Percentiles rank a stretch among this genome's conserved stretches.
These are phyloP conservation scores for Pteronura brasiliensis DNA, from an alignment of 2,113 vertebrate species.

Conservation along the genomic window DNA sequence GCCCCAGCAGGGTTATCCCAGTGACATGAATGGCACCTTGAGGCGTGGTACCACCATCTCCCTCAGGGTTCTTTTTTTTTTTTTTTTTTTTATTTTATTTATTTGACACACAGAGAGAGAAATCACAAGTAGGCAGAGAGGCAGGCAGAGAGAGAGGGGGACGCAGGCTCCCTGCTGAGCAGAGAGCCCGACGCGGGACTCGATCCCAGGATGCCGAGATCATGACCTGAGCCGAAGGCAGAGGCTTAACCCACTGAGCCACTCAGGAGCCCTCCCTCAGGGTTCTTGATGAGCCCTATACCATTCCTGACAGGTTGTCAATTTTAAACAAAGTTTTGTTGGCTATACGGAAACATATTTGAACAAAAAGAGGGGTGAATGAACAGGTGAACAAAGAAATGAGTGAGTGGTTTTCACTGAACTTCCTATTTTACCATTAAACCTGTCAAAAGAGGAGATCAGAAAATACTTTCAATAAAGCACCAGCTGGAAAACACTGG, in stretches of 20 bases:
- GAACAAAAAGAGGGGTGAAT: background rate
- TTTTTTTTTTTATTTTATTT: too few species aligned
- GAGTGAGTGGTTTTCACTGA: background rate
- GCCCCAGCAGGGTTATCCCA: too few species aligned
- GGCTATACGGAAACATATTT: background rate
- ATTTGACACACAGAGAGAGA: too few species aligned
- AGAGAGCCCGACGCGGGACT: too few species aligned
- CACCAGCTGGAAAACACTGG: background rate
- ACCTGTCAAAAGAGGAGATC: background rate
- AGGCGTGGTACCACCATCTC: accelerated
- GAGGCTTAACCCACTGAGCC: too few species aligned
- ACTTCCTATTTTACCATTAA: background rate
- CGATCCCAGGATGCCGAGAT: too few species aligned
- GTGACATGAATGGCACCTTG: too few species aligned
- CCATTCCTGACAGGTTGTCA: background rate
- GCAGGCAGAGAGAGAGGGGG: too few species aligned
- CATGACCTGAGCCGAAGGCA: too few species aligned
- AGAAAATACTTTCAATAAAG: background rate
- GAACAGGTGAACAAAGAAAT: background rate
- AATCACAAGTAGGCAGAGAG: too few species aligned
- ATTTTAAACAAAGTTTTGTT: background rate
- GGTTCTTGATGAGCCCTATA: background rate
- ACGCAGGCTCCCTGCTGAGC: too few species aligned
- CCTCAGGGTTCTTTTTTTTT: background rate
- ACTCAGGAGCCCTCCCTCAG: too few species aligned